Percentiles rank a stretch among this genome's conserved stretches.
These are phyloP conservation scores for Xerus rutilus DNA, from an alignment of 2,797 vertebrate species.

Conservation along the genomic window DNA sequence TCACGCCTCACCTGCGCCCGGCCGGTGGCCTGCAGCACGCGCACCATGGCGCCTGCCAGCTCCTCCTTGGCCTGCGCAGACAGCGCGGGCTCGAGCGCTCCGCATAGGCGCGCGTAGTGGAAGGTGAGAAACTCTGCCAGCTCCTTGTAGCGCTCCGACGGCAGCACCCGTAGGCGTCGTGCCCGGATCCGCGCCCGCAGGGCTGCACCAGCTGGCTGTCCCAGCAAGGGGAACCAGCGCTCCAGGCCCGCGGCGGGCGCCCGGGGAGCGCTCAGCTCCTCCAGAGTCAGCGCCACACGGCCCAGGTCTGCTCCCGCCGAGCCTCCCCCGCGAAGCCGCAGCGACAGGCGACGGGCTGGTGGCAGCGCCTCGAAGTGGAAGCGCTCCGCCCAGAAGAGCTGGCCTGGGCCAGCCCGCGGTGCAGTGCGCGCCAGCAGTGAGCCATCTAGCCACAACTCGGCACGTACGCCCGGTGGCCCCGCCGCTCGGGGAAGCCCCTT, in stretches of 20 bases:
- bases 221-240: slow-evolving; percentile 93
- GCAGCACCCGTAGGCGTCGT: slow-evolving; percentile 93
- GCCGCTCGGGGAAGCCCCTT: slow-evolving; percentile 90
- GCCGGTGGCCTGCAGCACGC: slow-evolving; percentile 95
- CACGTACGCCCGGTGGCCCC: slow-evolving; percentile 86
- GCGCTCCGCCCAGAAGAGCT: slow-evolving; percentile 96
- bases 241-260: slow-evolving; percentile 87
- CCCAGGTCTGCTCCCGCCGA: slow-evolving; percentile 88
- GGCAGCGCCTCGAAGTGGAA: slow-evolving; percentile 95
- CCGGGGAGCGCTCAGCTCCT: slow-evolving; percentile 87
- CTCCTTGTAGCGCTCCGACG: slow-evolving; percentile 96
- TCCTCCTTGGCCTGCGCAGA: slow-evolving; percentile 95
- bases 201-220: slow-evolving; percentile 88
- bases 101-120: slow-evolving; percentile 93
- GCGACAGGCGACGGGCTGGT: slow-evolving; percentile 89
- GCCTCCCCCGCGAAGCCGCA: slow-evolving; percentile 90
- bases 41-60: slow-evolving; percentile 94
- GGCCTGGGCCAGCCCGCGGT: slow-evolving; percentile 87
- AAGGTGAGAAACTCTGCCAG: slow-evolving; percentile 96
- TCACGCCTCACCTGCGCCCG: slow-evolving; percentile 92
- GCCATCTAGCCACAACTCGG: slow-evolving; percentile 93
- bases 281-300: slow-evolving; percentile 89
- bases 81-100: slow-evolving; percentile 92
- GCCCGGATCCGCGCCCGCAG: slow-evolving; percentile 93
- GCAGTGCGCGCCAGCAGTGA: slow-evolving; percentile 93